Percentiles rank a stretch among this genome's conserved stretches.
Evolutionary conservation across 2,113 vertebrate species (phyloP).

Genomic region (Pseudorhombus dupliciocellatus): DNA sequence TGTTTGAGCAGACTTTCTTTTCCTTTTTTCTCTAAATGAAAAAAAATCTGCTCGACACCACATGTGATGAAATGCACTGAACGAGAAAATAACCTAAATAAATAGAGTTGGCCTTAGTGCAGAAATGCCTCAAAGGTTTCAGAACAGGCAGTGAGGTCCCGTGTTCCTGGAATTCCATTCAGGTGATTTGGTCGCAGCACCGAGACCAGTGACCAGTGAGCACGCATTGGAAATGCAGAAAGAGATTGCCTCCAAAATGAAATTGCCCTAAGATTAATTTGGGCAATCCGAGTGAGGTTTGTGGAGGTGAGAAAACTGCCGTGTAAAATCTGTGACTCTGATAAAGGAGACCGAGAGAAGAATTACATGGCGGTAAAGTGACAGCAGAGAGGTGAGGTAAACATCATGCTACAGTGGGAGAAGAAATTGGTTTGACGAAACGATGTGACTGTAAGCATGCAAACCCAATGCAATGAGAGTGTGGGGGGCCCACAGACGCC

Average conservation of each 20-base stretch:
- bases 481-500: slow-evolving; percentile 31
- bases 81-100: slow-evolving; percentile 51
- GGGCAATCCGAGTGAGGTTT: slow-evolving; percentile 44
- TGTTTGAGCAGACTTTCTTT: slow-evolving; percentile 25
- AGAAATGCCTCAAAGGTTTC: slow-evolving; percentile 47
- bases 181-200: slow-evolving; percentile 39
- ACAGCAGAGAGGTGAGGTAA: slow-evolving; percentile 36
- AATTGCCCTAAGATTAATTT: slow-evolving; percentile 30
- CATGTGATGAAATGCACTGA: slow-evolving; percentile 56
- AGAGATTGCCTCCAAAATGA: slow-evolving; percentile 26
- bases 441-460: slow-evolving; percentile 47
- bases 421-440: slow-evolving; percentile 39
- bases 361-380: slow-evolving; percentile 21
- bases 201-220: slow-evolving; percentile 48
- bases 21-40: slow-evolving; percentile 12
- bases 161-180: slow-evolving; percentile 39
- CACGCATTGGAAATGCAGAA: slow-evolving; percentile 26
- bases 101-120: slow-evolving; percentile 34
- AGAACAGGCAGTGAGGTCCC: slow-evolving; percentile 21
- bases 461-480: slow-evolving; percentile 45
- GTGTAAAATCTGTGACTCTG: slow-evolving; percentile 32
- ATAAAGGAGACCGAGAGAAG: slow-evolving; percentile 14
- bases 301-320: slow-evolving; percentile 39
- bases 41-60: slow-evolving; percentile 23
- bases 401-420: slow-evolving; percentile 38